A percentile compares a stretch with the other conserved stretches of the same genome.
These are phyloP conservation scores for Crocuta crocuta DNA, from an alignment of 2,113 vertebrate genomes.

Conservation along the genomic window DNA sequence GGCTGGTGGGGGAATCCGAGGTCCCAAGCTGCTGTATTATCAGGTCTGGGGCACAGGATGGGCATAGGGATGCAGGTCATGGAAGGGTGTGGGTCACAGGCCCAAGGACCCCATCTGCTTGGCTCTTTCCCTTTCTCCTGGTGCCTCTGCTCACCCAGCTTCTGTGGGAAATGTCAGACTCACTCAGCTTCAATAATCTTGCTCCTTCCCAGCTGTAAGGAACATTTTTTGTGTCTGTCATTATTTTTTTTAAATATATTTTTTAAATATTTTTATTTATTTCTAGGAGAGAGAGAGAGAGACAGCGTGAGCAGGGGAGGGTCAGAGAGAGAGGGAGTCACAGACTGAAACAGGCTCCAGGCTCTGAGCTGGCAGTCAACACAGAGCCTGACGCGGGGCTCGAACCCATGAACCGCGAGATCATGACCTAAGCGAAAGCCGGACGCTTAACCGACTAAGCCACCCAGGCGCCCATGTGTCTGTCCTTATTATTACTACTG, in stretches of 20 bases:
- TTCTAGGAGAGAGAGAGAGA: too few relatives aligned
- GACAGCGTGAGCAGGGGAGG: too few relatives aligned
- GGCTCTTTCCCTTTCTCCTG: background rate
- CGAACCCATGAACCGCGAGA: too few relatives aligned
- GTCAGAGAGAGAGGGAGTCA: too few relatives aligned
- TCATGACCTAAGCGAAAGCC: too few relatives aligned
- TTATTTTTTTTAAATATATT: background rate
- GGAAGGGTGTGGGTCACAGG: background rate
- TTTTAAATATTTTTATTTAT: too few relatives aligned
- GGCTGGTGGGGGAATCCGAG: background rate
- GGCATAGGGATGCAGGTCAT: background rate
- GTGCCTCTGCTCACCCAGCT: background rate
- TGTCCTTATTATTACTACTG: background rate
- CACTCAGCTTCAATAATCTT: constrained; percentile 51
- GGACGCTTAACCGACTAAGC: too few relatives aligned
- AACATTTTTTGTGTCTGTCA: background rate
- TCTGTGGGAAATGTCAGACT: constrained; percentile 58
- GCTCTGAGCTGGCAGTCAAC: too few relatives aligned
- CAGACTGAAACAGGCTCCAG: too few relatives aligned
- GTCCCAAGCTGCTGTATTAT: background rate
- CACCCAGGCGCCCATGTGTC: too few relatives aligned
- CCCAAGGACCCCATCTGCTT: background rate
- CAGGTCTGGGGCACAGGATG: background rate
- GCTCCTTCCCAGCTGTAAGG: constrained; percentile 11
- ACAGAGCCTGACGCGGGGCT: too few relatives aligned